These are phyloP conservation scores for Rhynchotus rufescens DNA, from an alignment of 2,797 vertebrate species.

Conservation along the genomic window DNA sequence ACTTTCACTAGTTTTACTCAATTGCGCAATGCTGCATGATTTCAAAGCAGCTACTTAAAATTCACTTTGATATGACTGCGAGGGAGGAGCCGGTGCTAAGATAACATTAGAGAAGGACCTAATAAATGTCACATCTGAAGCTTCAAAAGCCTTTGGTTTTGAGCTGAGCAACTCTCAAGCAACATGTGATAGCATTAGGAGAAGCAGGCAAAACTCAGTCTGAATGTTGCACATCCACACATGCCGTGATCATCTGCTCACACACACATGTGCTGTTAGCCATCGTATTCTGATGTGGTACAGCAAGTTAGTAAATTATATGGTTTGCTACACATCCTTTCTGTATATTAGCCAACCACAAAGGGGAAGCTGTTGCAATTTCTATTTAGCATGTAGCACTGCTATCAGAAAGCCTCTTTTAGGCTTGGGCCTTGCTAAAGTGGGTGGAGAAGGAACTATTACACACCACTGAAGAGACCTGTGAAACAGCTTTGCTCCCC, in stretches of 20 bases:
- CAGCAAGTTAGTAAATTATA: neutral
- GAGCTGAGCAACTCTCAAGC: neutral
- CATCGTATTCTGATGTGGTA: neutral
- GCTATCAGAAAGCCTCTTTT: neutral
- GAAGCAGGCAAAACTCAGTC: neutral
- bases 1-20: neutral
- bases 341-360: neutral
- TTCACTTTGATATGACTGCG: constrained; percentile 19
- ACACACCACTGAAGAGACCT: neutral
- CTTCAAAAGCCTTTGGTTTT: constrained; percentile 34
- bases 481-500: neutral
- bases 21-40: neutral
- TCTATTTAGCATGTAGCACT: neutral
- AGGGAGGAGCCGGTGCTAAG: constrained; percentile 31
- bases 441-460: neutral
- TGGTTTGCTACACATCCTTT: neutral
- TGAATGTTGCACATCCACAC: neutral
- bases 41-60: neutral
- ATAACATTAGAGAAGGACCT: neutral
- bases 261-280: neutral
- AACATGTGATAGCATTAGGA: neutral
- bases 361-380: neutral
- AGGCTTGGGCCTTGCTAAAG: neutral
- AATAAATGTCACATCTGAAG: neutral
- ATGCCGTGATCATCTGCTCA: neutral